Evolutionary conservation across 2,797 vertebrate species (phyloP).

Genomic region (Sebastiscus albofasciatus): DNA sequence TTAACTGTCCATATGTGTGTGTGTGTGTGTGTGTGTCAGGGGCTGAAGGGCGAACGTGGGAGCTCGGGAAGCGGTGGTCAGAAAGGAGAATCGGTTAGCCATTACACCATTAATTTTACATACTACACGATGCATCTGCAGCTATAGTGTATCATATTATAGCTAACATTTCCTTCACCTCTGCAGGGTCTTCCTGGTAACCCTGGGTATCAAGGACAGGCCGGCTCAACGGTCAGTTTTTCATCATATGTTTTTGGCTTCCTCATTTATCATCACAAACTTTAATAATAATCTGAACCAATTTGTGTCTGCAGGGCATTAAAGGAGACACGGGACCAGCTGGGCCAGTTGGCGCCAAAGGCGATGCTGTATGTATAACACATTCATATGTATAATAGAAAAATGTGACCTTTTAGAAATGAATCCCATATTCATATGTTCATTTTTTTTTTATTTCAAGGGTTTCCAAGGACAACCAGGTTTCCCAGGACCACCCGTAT

Average conservation of each 20-base stretch:
- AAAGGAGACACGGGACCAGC: slow-evolving; percentile 89
- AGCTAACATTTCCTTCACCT: slow-evolving; percentile 32
- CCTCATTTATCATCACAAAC: slow-evolving; percentile 18
- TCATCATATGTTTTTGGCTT: background rate
- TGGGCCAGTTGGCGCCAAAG: slow-evolving; percentile 88
- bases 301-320: slow-evolving; percentile 83
- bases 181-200: slow-evolving; percentile 90
- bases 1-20: slow-evolving; percentile 39
- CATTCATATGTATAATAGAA: background rate
- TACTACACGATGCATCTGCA: background rate
- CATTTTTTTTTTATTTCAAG: slow-evolving; percentile 71
- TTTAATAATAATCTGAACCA: slow-evolving; percentile 1
- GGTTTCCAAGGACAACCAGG: slow-evolving; percentile 94
- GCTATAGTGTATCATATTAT: background rate
- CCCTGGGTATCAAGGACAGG: slow-evolving; percentile 87
- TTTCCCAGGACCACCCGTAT: slow-evolving; percentile 91
- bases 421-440: background rate
- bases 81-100: slow-evolving; percentile 94
- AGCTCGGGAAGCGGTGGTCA: slow-evolving; percentile 83
- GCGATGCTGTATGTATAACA: slow-evolving; percentile 86
- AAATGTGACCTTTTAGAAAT: background rate
- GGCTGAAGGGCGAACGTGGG: slow-evolving; percentile 93
- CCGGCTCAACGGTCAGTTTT: slow-evolving; percentile 86
- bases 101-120: background rate
- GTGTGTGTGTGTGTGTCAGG: slow-evolving; percentile 78